These are phyloP conservation scores for Cliona cf. orientalis DNA, from an alignment of 37 sponge, comb jelly and placozoan genomes.

Conservation along the genomic window DNA sequence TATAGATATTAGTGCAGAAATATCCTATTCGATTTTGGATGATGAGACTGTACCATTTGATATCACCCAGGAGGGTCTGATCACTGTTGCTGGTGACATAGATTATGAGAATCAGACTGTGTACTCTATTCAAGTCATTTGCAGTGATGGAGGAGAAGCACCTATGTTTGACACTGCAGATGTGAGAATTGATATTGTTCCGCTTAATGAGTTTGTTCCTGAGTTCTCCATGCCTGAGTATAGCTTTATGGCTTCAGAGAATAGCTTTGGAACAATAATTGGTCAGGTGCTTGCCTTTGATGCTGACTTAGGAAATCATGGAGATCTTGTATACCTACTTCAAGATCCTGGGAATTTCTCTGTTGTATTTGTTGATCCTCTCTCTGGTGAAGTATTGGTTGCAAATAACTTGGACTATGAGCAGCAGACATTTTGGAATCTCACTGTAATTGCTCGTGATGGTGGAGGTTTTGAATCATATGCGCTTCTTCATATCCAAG, in stretches of 20 bases:
- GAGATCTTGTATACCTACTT: slow-evolving; percentile 45
- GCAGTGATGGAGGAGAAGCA: slow-evolving; percentile 60
- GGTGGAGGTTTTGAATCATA: slow-evolving; percentile 45
- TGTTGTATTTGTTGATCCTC: slow-evolving; percentile 51
- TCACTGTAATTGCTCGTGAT: slow-evolving; percentile 62
- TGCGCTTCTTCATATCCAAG: slow-evolving; percentile 27
- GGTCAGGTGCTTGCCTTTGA: slow-evolving; percentile 58
- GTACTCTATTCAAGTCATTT: slow-evolving; percentile 47
- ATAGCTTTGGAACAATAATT: slow-evolving; percentile 37
- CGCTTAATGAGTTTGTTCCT: slow-evolving; percentile 69
- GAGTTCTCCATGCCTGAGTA: slow-evolving; percentile 42
- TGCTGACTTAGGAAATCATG: slow-evolving; percentile 61
- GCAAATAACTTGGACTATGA: slow-evolving; percentile 64
- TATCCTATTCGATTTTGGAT: slow-evolving; percentile 34
- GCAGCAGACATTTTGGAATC: slow-evolving; percentile 25
- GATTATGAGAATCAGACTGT: slow-evolving; percentile 45
- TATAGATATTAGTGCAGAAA: slow-evolving; percentile 40
- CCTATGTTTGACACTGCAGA: slow-evolving; percentile 38
- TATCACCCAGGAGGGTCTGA: slow-evolving; percentile 51
- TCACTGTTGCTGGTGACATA: slow-evolving; percentile 15
- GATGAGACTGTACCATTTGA: slow-evolving; percentile 27
- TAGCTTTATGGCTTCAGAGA: slow-evolving; percentile 42
- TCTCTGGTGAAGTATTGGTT: slow-evolving; percentile 46
- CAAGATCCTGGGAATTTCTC: slow-evolving; percentile 47
- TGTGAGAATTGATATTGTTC: slow-evolving; percentile 47